Evolutionary conservation across 2,888 invertebrate genomes (phyloP).

Genomic region (Ligdia adustata): DNA sequence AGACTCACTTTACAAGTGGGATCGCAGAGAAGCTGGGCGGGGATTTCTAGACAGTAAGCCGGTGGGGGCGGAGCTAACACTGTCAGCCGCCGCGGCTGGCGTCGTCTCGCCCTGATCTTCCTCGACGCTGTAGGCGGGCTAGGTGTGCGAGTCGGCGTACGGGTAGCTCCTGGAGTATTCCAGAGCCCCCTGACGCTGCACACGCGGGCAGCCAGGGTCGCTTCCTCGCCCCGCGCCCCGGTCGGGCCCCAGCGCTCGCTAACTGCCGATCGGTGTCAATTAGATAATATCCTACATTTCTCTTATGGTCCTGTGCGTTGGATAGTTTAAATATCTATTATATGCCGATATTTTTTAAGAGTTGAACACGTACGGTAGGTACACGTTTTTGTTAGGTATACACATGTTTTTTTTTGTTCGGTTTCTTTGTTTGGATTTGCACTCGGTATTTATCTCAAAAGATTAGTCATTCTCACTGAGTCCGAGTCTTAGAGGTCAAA

Average conservation of each 20-base stretch:
- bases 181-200: slow-evolving; percentile 60
- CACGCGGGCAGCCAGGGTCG: slow-evolving; percentile 61
- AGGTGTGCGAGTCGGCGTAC: slow-evolving; percentile 44
- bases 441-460: too few species aligned
- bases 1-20: slow-evolving; percentile 68
- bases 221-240: slow-evolving; percentile 64
- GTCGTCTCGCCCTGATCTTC: slow-evolving; percentile 70
- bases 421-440: too few species aligned
- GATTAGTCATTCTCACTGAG: too few species aligned
- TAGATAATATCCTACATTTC: slow-evolving; percentile 37
- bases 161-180: slow-evolving; percentile 38
- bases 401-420: too few species aligned
- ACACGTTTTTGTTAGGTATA: too few species aligned
- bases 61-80: slow-evolving; percentile 63
- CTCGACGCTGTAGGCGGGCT: slow-evolving; percentile 62
- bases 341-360: too few species aligned
- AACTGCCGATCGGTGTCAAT: slow-evolving; percentile 80
- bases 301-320: too few species aligned
- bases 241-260: slow-evolving; percentile 79
- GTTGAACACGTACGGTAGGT: too few species aligned
- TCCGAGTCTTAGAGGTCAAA: too few species aligned
- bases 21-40: slow-evolving; percentile 70
- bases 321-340: too few species aligned
- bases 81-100: slow-evolving; percentile 63
- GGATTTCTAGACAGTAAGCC: slow-evolving; percentile 64